Base-by-base conservation (phyloP, 2,888 invertebrate species). In the Scaptomyza reducta region DNA sequence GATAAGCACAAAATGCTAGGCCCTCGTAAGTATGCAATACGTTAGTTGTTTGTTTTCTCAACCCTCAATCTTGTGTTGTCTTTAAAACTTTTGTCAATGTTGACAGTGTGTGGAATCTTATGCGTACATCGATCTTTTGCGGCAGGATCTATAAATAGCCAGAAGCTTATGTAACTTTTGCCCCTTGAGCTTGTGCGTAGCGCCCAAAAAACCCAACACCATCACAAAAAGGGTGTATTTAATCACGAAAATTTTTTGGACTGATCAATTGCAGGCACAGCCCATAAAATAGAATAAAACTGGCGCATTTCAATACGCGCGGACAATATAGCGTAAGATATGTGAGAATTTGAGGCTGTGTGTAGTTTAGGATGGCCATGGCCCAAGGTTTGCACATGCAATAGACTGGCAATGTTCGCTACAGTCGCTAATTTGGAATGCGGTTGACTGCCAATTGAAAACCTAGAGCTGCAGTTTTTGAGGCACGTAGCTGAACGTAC, bases 81-180 rank as follows among this genome's bases (percentile, higher is more conserved):
- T 78, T 82, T 84, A 79, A 78, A 87, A 84, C 22, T 78, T 75
- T 73, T 70, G 75, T 75, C 77, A 83, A 79, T 83, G 72, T 84
- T 84, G 79, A 68, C 71, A 71, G 49, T 63, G 4, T 40, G 65
- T 60, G 69, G 47, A 54, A 47, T 54, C 54, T 22, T 35, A 13
- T 22, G 10, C 11, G 22, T 25, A 25, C 22, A 44, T 50, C 25
- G 51, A 47, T 57, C 62, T 40, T 40, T 45, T 45, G 55, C 38
- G 61, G 45, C 62, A 63, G 63, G 45, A 41, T 53, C 35, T n/a
- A 35, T 47, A 61, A 79, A 70, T 63, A 75, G 62, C 49, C 40
- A 54, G 59, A 59, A 49, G 58, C 58, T 22, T 22, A 14, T 38
- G 9, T n/a, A 13, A 31, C 27, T 44, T 53, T 25, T 42, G 31